A percentile compares a stretch with the other conserved stretches of the same genome.
phyloP scores from a whole-genome alignment of 2,888 invertebrate species.

The Caenorhabditis sp. region DNA sequence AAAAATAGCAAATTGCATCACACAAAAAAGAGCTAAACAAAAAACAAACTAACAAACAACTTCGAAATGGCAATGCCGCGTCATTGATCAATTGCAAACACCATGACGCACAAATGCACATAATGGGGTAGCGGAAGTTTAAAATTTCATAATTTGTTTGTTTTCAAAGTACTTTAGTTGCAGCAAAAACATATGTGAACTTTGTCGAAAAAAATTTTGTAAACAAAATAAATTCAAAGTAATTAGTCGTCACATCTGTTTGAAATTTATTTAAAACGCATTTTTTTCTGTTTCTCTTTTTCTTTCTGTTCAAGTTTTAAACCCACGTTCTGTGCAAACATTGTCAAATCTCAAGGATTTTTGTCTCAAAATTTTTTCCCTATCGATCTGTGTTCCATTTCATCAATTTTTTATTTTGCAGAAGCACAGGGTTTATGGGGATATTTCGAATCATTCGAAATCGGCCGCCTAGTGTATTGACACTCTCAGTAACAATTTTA shows the following conservation, averaged over 20 bases:
- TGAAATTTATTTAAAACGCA: background rate
- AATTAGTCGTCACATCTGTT: background rate
- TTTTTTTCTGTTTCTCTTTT: too few species aligned
- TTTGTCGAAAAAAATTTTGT: background rate
- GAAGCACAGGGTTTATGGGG: slow-evolving; percentile 15
- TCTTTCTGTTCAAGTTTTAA: background rate
- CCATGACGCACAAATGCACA: slow-evolving; percentile 23
- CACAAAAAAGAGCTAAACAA: background rate
- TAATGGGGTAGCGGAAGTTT: background rate
- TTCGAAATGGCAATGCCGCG: background rate
- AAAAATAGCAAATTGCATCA: too few species aligned
- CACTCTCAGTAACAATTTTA: slow-evolving; percentile 27
- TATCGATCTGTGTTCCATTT: slow-evolving; percentile 20
- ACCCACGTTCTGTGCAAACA: slow-evolving; percentile 15
- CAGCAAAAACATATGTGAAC: too few species aligned
- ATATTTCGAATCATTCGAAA: slow-evolving; percentile 24
- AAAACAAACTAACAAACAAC: slow-evolving; percentile 1
- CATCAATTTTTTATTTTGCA: background rate
- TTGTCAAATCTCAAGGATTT: slow-evolving; percentile 9
- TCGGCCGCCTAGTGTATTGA: slow-evolving; percentile 21
- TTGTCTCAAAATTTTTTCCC: slow-evolving; percentile 1
- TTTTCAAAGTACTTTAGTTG: too few species aligned
- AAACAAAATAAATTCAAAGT: background rate
- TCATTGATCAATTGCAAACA: slow-evolving; percentile 4
- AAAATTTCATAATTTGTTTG: background rate